These are phyloP conservation scores for Nycticorax nycticorax DNA, from an alignment of 2,113 vertebrate species.

Conservation along the genomic window DNA sequence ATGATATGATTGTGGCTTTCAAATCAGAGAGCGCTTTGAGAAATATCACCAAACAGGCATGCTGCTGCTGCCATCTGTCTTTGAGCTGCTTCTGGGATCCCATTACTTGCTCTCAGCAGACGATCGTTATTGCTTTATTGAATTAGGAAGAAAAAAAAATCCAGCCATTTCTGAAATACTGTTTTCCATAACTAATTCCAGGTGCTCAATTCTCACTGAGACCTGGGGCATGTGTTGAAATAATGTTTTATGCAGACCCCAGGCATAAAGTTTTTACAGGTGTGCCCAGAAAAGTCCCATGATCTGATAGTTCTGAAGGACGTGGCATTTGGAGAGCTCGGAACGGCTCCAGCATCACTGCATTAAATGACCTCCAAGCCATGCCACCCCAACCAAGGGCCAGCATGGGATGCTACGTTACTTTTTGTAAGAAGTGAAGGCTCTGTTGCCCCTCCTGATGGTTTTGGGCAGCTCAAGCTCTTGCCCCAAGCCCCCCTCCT, in stretches of 20 bases:
- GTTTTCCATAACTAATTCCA: background rate
- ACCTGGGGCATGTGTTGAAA: rapidly evolving
- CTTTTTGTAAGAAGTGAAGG: background rate
- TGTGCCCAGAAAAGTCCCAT: background rate
- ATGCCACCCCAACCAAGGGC: background rate
- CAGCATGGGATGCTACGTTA: rapidly evolving
- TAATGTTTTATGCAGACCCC: background rate
- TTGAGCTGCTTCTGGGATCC: conserved; percentile 39
- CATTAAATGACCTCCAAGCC: background rate
- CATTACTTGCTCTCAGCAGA: conserved; percentile 5
- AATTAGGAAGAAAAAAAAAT: background rate
- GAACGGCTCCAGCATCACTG: background rate
- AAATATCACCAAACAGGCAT: background rate
- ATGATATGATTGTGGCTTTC: conserved; percentile 29
- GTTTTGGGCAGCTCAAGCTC: background rate
- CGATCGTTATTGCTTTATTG: background rate
- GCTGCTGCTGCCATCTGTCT: conserved; percentile 57
- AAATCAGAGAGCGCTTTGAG: background rate
- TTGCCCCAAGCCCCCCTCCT: background rate
- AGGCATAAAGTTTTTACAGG: background rate
- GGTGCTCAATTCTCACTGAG: background rate
- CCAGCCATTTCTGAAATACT: background rate
- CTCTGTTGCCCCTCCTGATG: background rate
- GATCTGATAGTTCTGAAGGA: background rate
- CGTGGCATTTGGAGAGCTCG: background rate